phyloP scores from a whole-genome alignment of 1,140 invertebrate genomes.

The Mizuhopecten yessoensis region DNA sequence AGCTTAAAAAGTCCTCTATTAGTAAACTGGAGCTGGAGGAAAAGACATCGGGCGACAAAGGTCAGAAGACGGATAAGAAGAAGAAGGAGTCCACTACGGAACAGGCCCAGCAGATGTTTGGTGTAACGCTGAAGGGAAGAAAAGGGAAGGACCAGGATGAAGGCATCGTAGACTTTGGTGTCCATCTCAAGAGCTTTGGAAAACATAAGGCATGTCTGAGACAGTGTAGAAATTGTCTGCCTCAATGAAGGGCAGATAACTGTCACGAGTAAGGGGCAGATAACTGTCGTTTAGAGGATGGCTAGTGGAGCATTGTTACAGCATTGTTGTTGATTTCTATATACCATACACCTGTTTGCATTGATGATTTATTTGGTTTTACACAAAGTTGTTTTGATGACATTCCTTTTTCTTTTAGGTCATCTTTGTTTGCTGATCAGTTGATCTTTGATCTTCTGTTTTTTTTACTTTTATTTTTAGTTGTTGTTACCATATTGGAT shows the following conservation, averaged over 20 bases:
- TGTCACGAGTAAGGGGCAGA: slow-evolving; percentile 5
- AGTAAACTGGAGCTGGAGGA: neutral
- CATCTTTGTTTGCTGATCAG: neutral
- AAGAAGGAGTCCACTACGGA: neutral
- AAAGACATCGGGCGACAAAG: neutral
- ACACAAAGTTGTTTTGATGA: neutral
- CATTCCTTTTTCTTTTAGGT: neutral
- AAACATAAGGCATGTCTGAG: slow-evolving; percentile 14
- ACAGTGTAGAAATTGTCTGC: neutral
- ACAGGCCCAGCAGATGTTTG: neutral
- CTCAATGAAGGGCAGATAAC: slow-evolving; percentile 32
- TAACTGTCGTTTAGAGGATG: slow-evolving; percentile 38
- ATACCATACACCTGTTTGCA: slow-evolving; percentile 26
- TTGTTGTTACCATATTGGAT: slow-evolving; percentile 12
- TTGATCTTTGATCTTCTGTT: neutral
- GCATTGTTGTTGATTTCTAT: neutral
- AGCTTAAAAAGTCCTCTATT: neutral
- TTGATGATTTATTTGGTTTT: slow-evolving; percentile 10
- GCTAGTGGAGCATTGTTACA: slow-evolving; percentile 31
- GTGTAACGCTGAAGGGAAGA: neutral
- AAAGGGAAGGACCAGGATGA: neutral
- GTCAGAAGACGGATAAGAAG: neutral
- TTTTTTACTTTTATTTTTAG: too few relatives aligned
- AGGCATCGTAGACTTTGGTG: slow-evolving; percentile 4
- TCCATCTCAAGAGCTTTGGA: neutral